phyloP scores from a whole-genome alignment of 2,888 invertebrate species.

The Hermaeophaga mercurialis region DNA sequence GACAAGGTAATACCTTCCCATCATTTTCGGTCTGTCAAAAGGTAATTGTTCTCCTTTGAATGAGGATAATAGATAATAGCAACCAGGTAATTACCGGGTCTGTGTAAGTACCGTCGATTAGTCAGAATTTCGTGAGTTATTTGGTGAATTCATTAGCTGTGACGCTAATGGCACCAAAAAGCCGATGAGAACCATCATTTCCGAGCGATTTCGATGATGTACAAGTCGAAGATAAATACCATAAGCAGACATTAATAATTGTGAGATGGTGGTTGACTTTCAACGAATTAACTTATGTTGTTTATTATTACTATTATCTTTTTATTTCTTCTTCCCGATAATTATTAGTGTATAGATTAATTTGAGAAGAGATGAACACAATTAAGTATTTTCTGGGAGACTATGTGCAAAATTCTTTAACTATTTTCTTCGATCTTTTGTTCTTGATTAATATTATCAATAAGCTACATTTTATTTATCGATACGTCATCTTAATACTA shows the following conservation, averaged over 20 bases:
- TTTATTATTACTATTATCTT: too few species aligned
- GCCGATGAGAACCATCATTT: constrained; percentile 22
- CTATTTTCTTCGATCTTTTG: too few species aligned
- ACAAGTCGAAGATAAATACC: constrained; percentile 7
- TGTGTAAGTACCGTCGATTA: constrained; percentile 16
- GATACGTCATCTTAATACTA: too few species aligned
- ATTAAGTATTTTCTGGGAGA: too few species aligned
- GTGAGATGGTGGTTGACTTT: too few species aligned
- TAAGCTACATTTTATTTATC: too few species aligned
- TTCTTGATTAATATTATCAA: too few species aligned
- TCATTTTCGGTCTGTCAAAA: constrained; percentile 16
- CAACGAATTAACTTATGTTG: too few species aligned
- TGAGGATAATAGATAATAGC: constrained; percentile 25
- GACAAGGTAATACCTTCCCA: constrained; percentile 16
- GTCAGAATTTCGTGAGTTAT: constrained; percentile 23
- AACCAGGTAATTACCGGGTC: constrained; percentile 27
- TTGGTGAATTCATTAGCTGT: constrained; percentile 28
- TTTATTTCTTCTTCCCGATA: too few species aligned
- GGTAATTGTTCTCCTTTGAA: constrained; percentile 18
- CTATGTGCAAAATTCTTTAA: too few species aligned
- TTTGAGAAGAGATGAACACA: too few species aligned
- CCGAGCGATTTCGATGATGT: constrained; percentile 12
- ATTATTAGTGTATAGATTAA: too few species aligned
- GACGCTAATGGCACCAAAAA: constrained; percentile 29
- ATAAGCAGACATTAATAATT: not conserved